Evolutionary conservation across 1,140 invertebrate species (phyloP), one percentile per base, ranked within the genome.

Genomic region (Meloidogyne floridensis): DNA sequence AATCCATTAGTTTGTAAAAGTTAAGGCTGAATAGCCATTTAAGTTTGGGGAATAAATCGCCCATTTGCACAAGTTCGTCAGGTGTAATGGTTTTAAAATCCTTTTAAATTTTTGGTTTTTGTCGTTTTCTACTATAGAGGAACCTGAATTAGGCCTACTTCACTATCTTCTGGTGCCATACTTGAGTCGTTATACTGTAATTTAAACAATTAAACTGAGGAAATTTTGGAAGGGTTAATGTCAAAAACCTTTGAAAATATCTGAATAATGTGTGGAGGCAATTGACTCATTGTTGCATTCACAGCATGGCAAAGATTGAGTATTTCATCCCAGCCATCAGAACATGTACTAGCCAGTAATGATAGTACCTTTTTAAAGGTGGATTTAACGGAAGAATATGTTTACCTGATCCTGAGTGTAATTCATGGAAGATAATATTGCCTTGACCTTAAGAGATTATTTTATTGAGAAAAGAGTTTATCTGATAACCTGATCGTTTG

Each of bases 261-360:
- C 15, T 71, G 54, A 10, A 47, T n/a, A 11, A 79, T 32, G 18
- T 79, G 77, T 7, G 77, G 77, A 43, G 77, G 77, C n/a, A 79
- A 53, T 79, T 79, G 18, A 47, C 65, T 69, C 59, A 79, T 72
- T 9, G 77, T 79, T 53, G 59, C 77, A 18, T 79, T 79, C 7
- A 79, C 72, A 42, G 77, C 77, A 15, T 79, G 59, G n/a, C 59
- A 65, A 65, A 65, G 59, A 7, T n/a, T 11, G 7, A n/a, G 15
- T 5, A 65, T n/a, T 6, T 65, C 59, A 4, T 65, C 15, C 59
- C 59, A 65, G n/a, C 59, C 59, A 65, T 65, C 59, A 65, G 59
- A 65, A 65, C 59, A 65, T 6, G 4, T 8, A 65, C 15, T 65
- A 65, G 59, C 10, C 7, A 65, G 7, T n/a, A 4, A n/a, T 65